phyloP scores from a whole-genome alignment of 2,797 vertebrate species.

The Clarias laeviceps region DNA sequence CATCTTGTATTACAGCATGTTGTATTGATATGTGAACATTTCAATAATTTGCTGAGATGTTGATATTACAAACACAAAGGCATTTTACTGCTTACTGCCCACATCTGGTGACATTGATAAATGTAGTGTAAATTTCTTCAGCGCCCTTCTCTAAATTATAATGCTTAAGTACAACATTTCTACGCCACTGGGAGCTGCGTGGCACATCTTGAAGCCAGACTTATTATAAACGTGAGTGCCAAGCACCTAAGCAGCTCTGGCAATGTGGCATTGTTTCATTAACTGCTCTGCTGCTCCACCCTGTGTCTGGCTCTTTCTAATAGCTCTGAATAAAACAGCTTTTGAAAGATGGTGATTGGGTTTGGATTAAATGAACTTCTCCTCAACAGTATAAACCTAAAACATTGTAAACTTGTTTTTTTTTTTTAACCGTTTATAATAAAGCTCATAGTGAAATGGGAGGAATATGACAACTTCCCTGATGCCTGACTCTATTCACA shows the following conservation, averaged over 20 bases:
- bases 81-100: background rate
- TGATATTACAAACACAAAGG: background rate
- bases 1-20: conserved; percentile 7
- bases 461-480: conserved; percentile 26
- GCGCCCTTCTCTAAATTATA: background rate
- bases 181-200: background rate
- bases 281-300: conserved; percentile 60
- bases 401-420: background rate
- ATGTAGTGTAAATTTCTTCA: background rate
- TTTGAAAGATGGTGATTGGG: conserved; percentile 24
- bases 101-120: background rate
- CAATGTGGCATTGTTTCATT: conserved; percentile 46
- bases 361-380: conserved; percentile 25
- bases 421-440: background rate
- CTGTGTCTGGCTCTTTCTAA: background rate
- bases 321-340: conserved; percentile 4
- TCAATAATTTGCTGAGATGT: conserved; percentile 3
- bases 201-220: conserved; percentile 54
- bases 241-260: conserved; percentile 52
- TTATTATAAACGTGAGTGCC: background rate
- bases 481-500: conserved; percentile 48
- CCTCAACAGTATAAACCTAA: background rate
- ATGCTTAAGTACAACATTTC: background rate
- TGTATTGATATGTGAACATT: background rate
- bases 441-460: background rate